These are phyloP conservation scores for Cataglyphis rosenhaueri DNA, from an alignment of 2,888 invertebrate genomes.

Conservation along the genomic window DNA sequence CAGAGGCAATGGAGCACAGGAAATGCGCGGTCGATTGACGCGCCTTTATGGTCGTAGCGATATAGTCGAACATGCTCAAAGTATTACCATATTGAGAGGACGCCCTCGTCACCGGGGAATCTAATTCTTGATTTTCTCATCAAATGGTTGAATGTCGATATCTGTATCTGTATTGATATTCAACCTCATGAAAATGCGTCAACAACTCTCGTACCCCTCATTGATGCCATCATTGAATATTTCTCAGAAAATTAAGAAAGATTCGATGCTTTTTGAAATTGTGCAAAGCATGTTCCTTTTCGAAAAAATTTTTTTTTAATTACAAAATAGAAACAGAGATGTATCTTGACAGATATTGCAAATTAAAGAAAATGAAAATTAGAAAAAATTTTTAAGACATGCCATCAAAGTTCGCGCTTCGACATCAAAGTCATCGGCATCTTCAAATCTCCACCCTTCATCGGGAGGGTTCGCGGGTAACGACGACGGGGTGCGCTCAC, in stretches of 20 bases:
- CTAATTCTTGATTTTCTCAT: constrained; percentile 76
- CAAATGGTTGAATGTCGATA: constrained; percentile 81
- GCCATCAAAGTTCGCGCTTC: constrained; percentile 55
- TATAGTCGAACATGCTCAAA: constrained; percentile 60
- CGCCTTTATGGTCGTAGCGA: constrained; percentile 65
- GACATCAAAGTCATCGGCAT: constrained; percentile 83
- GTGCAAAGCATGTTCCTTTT: not conserved
- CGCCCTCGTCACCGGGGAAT: constrained; percentile 71
- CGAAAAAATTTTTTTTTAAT: not conserved
- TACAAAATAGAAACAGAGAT: not conserved
- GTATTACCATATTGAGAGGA: constrained; percentile 78
- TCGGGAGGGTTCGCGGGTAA: constrained; percentile 61
- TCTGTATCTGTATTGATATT: constrained; percentile 66
- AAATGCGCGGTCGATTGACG: constrained; percentile 70
- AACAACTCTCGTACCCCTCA: not conserved
- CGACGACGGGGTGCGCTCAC: constrained; percentile 45
- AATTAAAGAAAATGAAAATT: not conserved
- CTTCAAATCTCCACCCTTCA: constrained; percentile 81
- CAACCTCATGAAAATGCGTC: constrained; percentile 36
- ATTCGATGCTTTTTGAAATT: not conserved
- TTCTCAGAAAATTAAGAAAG: not conserved
- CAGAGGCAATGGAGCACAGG: constrained; percentile 61
- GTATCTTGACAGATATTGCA: not conserved
- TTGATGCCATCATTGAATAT: not conserved
- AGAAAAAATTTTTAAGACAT: constrained; percentile 73